phyloP scores from a whole-genome alignment of 2,113 vertebrate species.

The Acrocephalus arundinaceus region DNA sequence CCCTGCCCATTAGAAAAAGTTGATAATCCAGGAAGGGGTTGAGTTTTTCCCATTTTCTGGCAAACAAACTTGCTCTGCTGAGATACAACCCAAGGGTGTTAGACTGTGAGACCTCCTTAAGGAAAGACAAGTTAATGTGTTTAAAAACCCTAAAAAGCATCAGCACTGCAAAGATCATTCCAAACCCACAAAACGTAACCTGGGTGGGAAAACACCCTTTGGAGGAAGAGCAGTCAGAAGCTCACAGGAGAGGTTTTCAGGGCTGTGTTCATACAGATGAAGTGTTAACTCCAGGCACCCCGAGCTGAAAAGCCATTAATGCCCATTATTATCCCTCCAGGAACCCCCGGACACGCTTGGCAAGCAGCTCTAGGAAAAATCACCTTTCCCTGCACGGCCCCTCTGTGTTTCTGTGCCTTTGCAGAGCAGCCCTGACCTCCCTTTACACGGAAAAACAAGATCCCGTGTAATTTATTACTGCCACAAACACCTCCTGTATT shows the following conservation, averaged over 20 bases:
- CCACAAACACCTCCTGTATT: background rate
- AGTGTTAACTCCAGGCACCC: background rate
- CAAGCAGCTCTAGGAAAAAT: background rate
- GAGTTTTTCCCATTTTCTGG: background rate
- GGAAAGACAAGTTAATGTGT: background rate
- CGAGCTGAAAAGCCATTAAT: background rate
- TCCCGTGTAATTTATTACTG: fast-evolving
- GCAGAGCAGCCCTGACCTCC: background rate
- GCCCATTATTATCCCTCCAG: background rate
- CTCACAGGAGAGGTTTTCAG: fast-evolving
- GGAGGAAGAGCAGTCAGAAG: background rate
- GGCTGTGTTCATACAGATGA: background rate
- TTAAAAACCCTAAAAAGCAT: background rate
- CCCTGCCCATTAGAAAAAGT: background rate
- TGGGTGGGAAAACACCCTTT: fast-evolving
- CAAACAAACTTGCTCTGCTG: background rate
- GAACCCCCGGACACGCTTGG: fast-evolving
- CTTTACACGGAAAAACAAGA: background rate
- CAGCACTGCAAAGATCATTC: background rate
- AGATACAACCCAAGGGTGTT: background rate
- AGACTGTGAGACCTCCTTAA: background rate
- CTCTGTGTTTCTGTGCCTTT: background rate
- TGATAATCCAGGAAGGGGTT: background rate
- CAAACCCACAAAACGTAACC: background rate
- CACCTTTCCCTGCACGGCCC: background rate